phyloP scores from a whole-genome alignment of 2,888 invertebrate genomes.

The Trissolcus brochymenae region DNA sequence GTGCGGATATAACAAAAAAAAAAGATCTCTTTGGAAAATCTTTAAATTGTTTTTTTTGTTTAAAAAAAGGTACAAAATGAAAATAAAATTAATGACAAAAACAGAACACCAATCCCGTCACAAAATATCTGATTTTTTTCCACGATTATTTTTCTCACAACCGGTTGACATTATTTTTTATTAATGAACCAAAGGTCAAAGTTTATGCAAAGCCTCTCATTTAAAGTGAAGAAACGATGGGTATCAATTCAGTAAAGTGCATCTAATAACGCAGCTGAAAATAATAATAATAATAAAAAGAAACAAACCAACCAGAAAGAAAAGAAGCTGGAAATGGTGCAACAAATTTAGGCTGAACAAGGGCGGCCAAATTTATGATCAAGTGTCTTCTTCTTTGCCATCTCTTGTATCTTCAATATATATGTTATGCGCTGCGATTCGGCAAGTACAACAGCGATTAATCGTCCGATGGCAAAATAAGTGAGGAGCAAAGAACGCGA shows the following conservation, averaged over 20 bases:
- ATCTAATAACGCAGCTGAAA: not conserved
- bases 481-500: slow-evolving; percentile 43
- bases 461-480: slow-evolving; percentile 55
- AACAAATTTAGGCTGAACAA: slow-evolving; percentile 49
- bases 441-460: slow-evolving; percentile 54
- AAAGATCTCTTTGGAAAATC: too few relatives aligned
- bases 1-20: not conserved
- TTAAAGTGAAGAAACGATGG: too few relatives aligned
- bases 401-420: slow-evolving; percentile 26
- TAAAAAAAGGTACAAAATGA: too few relatives aligned
- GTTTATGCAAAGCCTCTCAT: too few relatives aligned
- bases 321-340: slow-evolving; percentile 19
- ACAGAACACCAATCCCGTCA: too few relatives aligned
- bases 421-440: slow-evolving; percentile 53
- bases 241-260: not conserved
- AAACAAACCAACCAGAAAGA: slow-evolving; percentile 11
- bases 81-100: too few relatives aligned
- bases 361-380: slow-evolving; percentile 42
- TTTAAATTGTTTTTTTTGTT: too few relatives aligned
- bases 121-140: too few relatives aligned
- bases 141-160: too few relatives aligned
- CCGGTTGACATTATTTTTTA: too few relatives aligned
- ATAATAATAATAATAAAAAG: slow-evolving; percentile 2
- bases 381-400: slow-evolving; percentile 23
- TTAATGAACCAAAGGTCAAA: too few relatives aligned